phyloP scores from a whole-genome alignment of 2,113 vertebrate genomes.

The Atherinomorus stipes region DNA sequence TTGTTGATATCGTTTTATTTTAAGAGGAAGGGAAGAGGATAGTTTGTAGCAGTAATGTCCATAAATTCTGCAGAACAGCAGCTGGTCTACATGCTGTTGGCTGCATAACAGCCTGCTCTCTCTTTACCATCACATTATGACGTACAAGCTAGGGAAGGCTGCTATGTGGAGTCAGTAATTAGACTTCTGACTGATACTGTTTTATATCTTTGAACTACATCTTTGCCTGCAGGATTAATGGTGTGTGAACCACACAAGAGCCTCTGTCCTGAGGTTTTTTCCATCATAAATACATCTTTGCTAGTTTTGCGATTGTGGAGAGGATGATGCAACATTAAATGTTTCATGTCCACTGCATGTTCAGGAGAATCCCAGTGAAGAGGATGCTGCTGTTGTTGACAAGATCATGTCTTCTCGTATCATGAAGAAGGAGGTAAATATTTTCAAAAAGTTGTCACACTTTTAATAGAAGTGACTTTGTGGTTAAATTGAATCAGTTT shows the following conservation, averaged over 20 bases:
- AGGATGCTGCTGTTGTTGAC: slow-evolving; percentile 98
- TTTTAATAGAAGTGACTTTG: too few species aligned
- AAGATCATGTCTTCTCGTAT: slow-evolving; percentile 95
- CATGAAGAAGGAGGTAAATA: slow-evolving; percentile 93
- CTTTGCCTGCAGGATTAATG: slow-evolving; percentile 4
- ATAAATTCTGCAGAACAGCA: slow-evolving; percentile 6
- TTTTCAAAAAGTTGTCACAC: not conserved
- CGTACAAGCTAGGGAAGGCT: slow-evolving; percentile 18
- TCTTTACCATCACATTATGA: slow-evolving; percentile 20
- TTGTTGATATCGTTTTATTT: not conserved
- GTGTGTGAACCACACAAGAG: not conserved
- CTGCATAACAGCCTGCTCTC: slow-evolving; percentile 37
- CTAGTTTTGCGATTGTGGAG: not conserved
- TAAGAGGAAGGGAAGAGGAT: not conserved
- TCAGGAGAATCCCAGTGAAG: slow-evolving; percentile 98
- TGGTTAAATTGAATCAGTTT: too few species aligned
- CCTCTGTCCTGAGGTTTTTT: slow-evolving; percentile 6
- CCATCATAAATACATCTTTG: not conserved
- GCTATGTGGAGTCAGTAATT: not conserved
- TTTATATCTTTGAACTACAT: slow-evolving; percentile 1
- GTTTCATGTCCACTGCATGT: slow-evolving; percentile 29
- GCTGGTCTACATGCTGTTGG: not conserved
- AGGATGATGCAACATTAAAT: slow-evolving; percentile 13
- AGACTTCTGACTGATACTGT: not conserved
- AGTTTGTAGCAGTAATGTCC: not conserved